A percentile compares a stretch with the other conserved stretches of the same genome.
phyloP scores from a whole-genome alignment of 2,888 invertebrate genomes.

The Drosophila birchii region DNA sequence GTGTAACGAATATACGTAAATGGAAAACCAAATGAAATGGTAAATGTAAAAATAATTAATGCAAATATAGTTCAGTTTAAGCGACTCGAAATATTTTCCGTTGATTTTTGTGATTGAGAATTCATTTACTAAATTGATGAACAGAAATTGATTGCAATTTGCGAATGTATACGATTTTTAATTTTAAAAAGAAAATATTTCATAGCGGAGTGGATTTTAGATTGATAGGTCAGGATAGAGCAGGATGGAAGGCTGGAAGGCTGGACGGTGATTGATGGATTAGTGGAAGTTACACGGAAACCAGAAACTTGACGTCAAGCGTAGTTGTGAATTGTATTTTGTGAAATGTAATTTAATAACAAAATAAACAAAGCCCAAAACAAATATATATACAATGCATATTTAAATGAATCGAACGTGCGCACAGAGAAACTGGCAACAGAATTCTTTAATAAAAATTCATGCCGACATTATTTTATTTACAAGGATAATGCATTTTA shows the following conservation, averaged over 20 bases:
- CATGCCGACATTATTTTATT: constrained; percentile 71
- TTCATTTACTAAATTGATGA: constrained; percentile 72
- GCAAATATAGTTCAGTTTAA: constrained; percentile 43
- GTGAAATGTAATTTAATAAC: constrained; percentile 82
- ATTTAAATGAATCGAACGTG: constrained; percentile 65
- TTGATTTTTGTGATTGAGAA: constrained; percentile 79
- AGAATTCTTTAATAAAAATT: constrained; percentile 64
- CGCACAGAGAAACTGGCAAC: constrained; percentile 43
- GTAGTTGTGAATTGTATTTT: constrained; percentile 84
- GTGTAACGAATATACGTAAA: constrained; percentile 84
- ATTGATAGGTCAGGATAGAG: constrained; percentile 32
- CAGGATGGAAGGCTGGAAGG: constrained; percentile 38
- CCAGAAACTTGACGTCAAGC: constrained; percentile 78
- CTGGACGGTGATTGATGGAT: constrained; percentile 47
- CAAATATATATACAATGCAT: constrained; percentile 72
- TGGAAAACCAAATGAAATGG: constrained; percentile 69
- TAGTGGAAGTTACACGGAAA: constrained; percentile 69
- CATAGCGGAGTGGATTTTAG: constrained; percentile 71
- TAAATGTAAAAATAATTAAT: constrained; percentile 59
- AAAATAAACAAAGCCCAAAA: constrained; percentile 54
- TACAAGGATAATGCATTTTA: constrained; percentile 57
- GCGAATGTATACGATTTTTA: constrained; percentile 83
- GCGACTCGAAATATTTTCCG: constrained; percentile 61
- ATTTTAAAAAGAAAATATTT: constrained; percentile 72
- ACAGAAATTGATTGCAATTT: constrained; percentile 78